Evolutionary conservation across 1,140 invertebrate genomes (phyloP).

Genomic region (Palaemon carinicauda): DNA sequence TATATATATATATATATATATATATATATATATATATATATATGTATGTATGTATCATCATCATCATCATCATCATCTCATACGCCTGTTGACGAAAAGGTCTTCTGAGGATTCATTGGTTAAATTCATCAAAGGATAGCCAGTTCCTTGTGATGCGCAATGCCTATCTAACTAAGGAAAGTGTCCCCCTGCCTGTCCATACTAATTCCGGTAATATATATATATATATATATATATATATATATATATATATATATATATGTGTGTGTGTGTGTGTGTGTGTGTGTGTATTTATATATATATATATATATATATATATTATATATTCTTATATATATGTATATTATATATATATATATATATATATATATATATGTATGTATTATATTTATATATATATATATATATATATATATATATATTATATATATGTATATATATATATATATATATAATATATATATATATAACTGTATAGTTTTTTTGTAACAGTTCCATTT

Average conservation of each 20-base stretch:
- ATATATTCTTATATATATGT: too few species aligned
- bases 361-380: not conserved
- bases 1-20: not conserved
- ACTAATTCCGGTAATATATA: too few species aligned
- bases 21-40: not conserved
- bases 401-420: not conserved
- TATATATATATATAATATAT: not conserved
- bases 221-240: not conserved
- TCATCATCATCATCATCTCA: too few species aligned
- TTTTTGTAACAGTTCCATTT: too few species aligned
- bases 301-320: not conserved
- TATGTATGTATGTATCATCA: not conserved
- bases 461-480: not conserved
- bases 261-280: not conserved
- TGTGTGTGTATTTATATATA: not conserved
- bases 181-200: too few species aligned
- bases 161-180: too few species aligned
- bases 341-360: not conserved
- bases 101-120: not conserved
- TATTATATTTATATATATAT: not conserved
- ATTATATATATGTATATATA: not conserved
- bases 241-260: conserved; percentile 9
- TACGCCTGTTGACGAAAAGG: too few species aligned
- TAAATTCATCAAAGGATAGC: too few species aligned
- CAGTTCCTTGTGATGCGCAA: too few species aligned